Evolutionary conservation across 2,113 vertebrate species (phyloP), one percentile per base, ranked within the genome.

Genomic region (Nansenia antarctica): DNA sequence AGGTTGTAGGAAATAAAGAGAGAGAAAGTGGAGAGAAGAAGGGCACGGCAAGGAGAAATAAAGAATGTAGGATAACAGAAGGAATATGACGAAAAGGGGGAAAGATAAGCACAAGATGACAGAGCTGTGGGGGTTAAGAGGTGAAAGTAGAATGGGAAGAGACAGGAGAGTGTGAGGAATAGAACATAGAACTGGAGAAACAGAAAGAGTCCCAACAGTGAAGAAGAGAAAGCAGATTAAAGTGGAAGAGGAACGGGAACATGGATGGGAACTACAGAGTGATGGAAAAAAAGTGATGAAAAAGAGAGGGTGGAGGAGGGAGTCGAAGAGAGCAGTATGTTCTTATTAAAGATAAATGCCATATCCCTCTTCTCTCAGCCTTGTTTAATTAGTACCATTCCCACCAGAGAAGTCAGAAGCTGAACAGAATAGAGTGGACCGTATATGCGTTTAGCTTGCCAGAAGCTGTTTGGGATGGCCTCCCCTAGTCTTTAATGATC

Each of bases 261-360:
- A 49, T 14, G n/a, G n/a, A 20, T 49, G 3, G n/a, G 45, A n/a
- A 20, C 15, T 20, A 22, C 39, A 65, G 39, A 64, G n/a, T 1
- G 42, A 55, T 18, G n/a, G n/a, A 18, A 22, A 15, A 42, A 31
- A 58, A 52, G 29, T 31, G 34, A 22, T 1, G 42, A 31, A 60
- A 24, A 53, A 53, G 47, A 47, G 32, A 32, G 31, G 27, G 27
- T 9, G 47, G 32, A 32, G 31, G 27, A 39, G 18, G 24, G 29
- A 53, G 22, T 42, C 24, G 32, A 32, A 49, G 29, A 65, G 42
- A 52, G n/a, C 45, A 49, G n/a, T 49, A 26, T 9, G 39, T 30
- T 45, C 64, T 66, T 30, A 66, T 66, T 54, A 66, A 66, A 66
- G 64, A 54, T 66, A 55, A 49, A 55, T 55, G 49, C 64, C 64